Conservation (phyloP, 2,888 invertebrate genomes). For the Megalurothrips usitatus region DNA sequence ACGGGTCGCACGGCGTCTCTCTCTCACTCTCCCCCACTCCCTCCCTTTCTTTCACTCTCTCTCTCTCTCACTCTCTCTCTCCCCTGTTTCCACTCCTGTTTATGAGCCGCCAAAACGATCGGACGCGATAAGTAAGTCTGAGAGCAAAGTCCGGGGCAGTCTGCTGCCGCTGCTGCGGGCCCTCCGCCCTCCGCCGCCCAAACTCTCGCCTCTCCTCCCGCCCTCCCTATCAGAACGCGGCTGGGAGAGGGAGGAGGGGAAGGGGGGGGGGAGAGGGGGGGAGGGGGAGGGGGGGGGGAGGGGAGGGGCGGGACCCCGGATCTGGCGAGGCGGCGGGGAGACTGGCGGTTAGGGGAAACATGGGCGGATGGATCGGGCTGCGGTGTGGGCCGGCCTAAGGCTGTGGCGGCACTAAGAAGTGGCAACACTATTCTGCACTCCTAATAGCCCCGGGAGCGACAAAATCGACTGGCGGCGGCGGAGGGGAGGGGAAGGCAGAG, state of each 20-base stretch:
- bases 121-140: too few species aligned
- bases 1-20: background rate
- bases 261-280: background rate
- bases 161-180: too few species aligned
- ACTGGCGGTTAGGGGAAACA: too few species aligned
- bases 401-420: slow-evolving; percentile 7
- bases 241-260: background rate
- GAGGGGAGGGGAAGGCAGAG: too few species aligned
- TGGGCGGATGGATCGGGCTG: too few species aligned
- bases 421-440: slow-evolving; percentile 22
- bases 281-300: background rate
- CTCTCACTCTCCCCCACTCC: background rate
- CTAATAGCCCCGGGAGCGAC: slow-evolving; percentile 17
- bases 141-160: too few species aligned
- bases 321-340: too few species aligned
- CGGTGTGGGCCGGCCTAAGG: background rate
- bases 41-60: background rate
- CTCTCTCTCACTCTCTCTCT: background rate
- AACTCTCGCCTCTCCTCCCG: background rate
- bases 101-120: too few species aligned
- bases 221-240: background rate
- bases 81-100: background rate
- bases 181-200: too few species aligned
- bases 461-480: background rate
- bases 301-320: too few species aligned